These are phyloP conservation scores for Crotalus helleri DNA, from an alignment of 2,113 vertebrate species.

Conservation along the genomic window DNA sequence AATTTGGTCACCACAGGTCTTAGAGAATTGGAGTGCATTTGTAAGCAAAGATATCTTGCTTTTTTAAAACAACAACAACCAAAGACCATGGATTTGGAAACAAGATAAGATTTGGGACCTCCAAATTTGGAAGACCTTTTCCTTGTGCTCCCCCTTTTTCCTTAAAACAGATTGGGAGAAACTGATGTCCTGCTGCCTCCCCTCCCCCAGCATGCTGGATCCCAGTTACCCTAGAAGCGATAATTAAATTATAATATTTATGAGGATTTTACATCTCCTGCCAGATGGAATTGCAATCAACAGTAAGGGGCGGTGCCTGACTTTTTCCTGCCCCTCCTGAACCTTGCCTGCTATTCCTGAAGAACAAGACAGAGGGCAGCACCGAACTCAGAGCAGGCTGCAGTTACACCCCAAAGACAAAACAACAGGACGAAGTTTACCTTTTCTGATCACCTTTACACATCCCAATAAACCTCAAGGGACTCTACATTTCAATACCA, in stretches of 20 bases:
- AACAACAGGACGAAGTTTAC: neutral
- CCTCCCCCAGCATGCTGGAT: neutral
- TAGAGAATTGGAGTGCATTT: neutral
- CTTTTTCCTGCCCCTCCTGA: constrained; percentile 36
- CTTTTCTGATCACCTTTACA: neutral
- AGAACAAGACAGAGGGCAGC: neutral
- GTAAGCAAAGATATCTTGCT: neutral
- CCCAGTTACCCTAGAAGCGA: constrained; percentile 42
- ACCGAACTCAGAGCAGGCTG: neutral
- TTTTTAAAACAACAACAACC: neutral
- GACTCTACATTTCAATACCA: neutral
- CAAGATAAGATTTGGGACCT: neutral
- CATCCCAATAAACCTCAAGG: neutral
- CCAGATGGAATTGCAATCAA: constrained; percentile 56
- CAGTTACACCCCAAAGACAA: neutral
- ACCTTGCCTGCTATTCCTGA: constrained; percentile 16
- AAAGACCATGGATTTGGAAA: neutral
- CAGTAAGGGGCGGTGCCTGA: constrained; percentile 23
- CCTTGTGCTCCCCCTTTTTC: neutral
- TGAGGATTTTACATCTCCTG: constrained; percentile 63
- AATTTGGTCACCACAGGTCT: neutral
- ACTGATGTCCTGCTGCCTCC: neutral
- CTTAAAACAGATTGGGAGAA: neutral
- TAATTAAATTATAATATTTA: constrained; percentile 64
- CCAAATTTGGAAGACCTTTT: neutral